phyloP scores from a whole-genome alignment of 2,113 vertebrate genomes.

The Macaca nemestrina region DNA sequence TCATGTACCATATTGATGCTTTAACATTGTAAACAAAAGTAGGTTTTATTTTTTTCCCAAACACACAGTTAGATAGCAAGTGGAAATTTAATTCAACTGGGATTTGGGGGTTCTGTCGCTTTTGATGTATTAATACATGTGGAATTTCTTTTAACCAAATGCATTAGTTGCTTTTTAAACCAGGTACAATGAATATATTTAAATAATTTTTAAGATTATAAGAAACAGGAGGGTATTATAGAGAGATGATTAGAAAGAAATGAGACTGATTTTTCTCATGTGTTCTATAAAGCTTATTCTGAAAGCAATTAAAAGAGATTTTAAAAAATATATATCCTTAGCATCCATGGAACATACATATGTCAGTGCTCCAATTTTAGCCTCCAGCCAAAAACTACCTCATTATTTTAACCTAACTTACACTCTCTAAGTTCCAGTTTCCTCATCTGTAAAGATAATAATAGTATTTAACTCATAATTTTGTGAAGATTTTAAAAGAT shows the following conservation, averaged over 20 bases:
- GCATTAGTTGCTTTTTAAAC: conserved; percentile 51
- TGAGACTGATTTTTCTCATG: conserved; percentile 26
- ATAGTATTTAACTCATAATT: background rate
- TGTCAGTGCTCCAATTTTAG: background rate
- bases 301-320: conserved; percentile 41
- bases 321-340: background rate
- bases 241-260: conserved; percentile 52
- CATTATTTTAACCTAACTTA: background rate
- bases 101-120: background rate
- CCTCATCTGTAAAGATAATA: background rate
- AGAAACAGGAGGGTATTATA: conserved; percentile 37
- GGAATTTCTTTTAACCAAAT: conserved; percentile 61
- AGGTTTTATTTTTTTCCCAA: background rate
- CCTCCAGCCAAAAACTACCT: background rate
- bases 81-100: conserved; percentile 34
- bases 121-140: conserved; percentile 56
- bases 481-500: background rate
- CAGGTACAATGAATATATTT: conserved; percentile 51
- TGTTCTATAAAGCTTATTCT: background rate
- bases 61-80: conserved; percentile 43
- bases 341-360: background rate
- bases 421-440: background rate
- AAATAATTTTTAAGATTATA: conserved; percentile 58
- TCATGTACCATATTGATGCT: background rate
- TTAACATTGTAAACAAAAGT: conserved; percentile 38